Conservation (phyloP, 2,113 vertebrate species). For the Daubentonia madagascariensis region DNA sequence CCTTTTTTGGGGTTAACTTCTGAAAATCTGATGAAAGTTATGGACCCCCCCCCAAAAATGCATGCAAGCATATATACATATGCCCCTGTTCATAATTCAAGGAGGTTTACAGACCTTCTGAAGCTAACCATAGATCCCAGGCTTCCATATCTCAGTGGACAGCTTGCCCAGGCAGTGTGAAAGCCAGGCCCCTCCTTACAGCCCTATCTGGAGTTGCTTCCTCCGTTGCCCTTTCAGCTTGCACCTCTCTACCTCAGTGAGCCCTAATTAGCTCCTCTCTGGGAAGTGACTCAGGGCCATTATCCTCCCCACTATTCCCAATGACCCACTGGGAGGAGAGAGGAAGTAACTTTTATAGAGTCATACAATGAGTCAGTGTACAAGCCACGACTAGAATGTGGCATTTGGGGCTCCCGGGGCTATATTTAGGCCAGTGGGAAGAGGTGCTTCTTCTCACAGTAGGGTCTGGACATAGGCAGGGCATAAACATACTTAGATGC, state of each 20-base stretch:
- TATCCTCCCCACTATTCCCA: constrained; percentile 34
- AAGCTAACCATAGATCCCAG: not conserved
- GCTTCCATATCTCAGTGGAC: not conserved
- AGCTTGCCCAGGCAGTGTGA: not conserved
- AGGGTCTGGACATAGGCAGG: not conserved
- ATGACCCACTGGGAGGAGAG: constrained; percentile 56
- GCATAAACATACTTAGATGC: not conserved
- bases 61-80: not conserved
- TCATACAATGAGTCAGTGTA: constrained; percentile 68
- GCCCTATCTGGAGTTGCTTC: not conserved
- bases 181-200: not conserved
- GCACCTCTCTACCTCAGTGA: constrained; percentile 37
- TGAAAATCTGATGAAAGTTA: not conserved
- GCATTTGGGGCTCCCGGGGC: constrained; percentile 46
- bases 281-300: constrained; percentile 71
- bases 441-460: not conserved
- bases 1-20: not conserved
- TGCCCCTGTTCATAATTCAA: not conserved
- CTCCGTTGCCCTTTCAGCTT: not conserved
- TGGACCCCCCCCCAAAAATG: not conserved
- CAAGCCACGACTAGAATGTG: constrained; percentile 57
- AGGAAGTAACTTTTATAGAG: constrained; percentile 64
- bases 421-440: constrained; percentile 53
- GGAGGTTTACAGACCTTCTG: not conserved
- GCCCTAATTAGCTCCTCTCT: constrained; percentile 56